Conservation (phyloP, 2,888 invertebrate genomes). For the Brachypterus glaber region DNA sequence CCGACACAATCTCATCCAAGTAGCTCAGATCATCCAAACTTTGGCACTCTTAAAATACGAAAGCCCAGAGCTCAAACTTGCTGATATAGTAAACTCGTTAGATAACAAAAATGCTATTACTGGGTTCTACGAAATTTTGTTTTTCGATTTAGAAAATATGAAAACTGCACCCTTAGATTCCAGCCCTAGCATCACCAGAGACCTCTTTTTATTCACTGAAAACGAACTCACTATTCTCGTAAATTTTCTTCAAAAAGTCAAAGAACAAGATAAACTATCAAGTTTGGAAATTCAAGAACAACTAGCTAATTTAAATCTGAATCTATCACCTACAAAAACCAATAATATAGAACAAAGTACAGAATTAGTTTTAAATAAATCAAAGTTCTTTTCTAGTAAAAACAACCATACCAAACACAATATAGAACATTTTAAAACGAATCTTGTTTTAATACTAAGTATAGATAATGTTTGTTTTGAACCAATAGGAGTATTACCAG, state of each 20-base stretch:
- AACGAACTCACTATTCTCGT: constrained; percentile 55
- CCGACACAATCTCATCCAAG: constrained; percentile 79
- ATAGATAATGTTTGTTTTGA: constrained; percentile 39
- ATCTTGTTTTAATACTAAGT: constrained; percentile 58
- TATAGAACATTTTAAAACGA: constrained; percentile 12
- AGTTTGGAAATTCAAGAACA: constrained; percentile 22
- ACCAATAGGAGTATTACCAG: constrained; percentile 46
- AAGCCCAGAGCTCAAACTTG: constrained; percentile 53
- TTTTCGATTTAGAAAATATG: constrained; percentile 39
- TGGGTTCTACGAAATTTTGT: constrained; percentile 64
- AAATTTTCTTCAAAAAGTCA: constrained; percentile 45
- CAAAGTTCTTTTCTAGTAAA: constrained; percentile 4
- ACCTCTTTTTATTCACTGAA: constrained; percentile 59
- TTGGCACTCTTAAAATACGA: constrained; percentile 79
- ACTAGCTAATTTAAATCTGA: constrained; percentile 15
- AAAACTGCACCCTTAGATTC: constrained; percentile 42
- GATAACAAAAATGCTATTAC: constrained; percentile 72
- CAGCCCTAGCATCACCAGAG: constrained; percentile 49
- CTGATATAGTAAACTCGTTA: constrained; percentile 71
- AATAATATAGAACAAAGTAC: not conserved
- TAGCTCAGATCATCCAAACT: constrained; percentile 89
- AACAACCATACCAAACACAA: constrained; percentile 20
- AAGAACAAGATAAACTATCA: constrained; percentile 6
- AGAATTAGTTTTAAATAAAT: not conserved
- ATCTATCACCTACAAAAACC: not conserved